A percentile compares a stretch with the other conserved stretches of the same genome.
phyloP scores from a whole-genome alignment of 2,113 vertebrate species.

The Muntiacus reevesi region DNA sequence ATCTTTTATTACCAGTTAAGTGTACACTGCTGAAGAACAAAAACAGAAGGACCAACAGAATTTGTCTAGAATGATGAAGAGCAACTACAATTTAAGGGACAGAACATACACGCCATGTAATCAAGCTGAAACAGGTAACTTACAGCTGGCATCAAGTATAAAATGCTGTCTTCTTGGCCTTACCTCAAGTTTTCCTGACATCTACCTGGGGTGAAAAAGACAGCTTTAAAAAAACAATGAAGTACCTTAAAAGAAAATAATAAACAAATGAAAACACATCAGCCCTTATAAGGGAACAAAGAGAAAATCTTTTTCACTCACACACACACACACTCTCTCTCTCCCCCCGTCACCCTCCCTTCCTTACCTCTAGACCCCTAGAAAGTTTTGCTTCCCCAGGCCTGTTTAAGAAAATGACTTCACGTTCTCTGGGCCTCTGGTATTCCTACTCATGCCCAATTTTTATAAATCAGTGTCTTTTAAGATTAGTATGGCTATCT shows the following conservation, averaged over 20 bases:
- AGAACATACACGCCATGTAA: not conserved
- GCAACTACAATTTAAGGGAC: constrained; percentile 14
- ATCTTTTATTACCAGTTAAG: not conserved
- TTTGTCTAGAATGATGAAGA: not conserved
- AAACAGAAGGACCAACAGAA: not conserved
- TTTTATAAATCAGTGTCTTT: constrained; percentile 8
- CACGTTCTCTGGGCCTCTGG: not conserved
- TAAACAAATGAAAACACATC: not conserved
- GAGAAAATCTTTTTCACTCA: not conserved
- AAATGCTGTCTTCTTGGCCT: constrained; percentile 11
- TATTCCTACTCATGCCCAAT: not conserved
- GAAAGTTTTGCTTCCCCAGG: not conserved
- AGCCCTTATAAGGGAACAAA: not conserved
- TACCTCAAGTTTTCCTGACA: constrained; percentile 57
- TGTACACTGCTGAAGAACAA: not conserved
- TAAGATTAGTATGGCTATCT: constrained; percentile 9
- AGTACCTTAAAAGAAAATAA: constrained; percentile 7
- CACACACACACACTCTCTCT: not conserved
- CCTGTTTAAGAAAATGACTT: constrained; percentile 1
- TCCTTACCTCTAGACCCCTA: not conserved
- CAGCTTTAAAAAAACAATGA: not conserved
- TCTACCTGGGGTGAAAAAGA: constrained; percentile 42
- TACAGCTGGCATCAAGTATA: not conserved
- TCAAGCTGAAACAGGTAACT: not conserved
- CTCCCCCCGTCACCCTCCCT: not conserved